Base-by-base conservation (phyloP, 2,888 invertebrate species). In the Frankliniella intonsa region DNA sequence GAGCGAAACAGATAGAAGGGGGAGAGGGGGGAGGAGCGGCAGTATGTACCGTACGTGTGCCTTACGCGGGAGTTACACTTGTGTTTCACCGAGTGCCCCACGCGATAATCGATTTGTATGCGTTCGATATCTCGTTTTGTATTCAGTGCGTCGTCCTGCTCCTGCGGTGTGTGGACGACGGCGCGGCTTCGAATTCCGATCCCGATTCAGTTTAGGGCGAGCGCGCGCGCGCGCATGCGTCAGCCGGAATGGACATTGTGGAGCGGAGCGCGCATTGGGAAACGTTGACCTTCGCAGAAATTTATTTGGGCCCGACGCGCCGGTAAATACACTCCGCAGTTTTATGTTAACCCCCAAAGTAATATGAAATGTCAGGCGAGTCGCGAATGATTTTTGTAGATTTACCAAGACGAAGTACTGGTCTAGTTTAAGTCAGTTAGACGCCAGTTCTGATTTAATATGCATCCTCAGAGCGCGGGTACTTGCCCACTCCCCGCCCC, bases 61-160 rank as follows among this genome's bases (percentile, higher is more conserved):
- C 22, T 76, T 76, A 25, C 69, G 69, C 69, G 69, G 69, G 69
- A 22, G 69, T 76, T 76, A 76, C 69, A 76, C 25, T 76, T 25
- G 62, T 62, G 62, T 62, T 62, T 19, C 19, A 17, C 19, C 62
- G 62, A 55, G 55, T 55, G 55, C 19, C 14, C 55, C 55, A 12
- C 55, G 7, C 69, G 69, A 76, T 76, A 76, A 76, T 76, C 69
- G 69, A 76, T 76, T 76, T 76, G 69, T 76, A 76, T 76, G 69
- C 69, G 69, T 76, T 76, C 69, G 69, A 76, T 76, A 76, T 76
- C 69, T 76, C 69, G 69, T 76, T 76, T 76, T 76, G 69, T 76
- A 76, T 76, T 76, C 69, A 76, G 69, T 22, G 69, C 69, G 69
- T 76, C 69, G 69, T 22, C 14, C 69, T 69, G 69, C 69, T 19